These are phyloP conservation scores for Rallus limicola DNA, from an alignment of 2,113 vertebrate species.

Conservation along the genomic window DNA sequence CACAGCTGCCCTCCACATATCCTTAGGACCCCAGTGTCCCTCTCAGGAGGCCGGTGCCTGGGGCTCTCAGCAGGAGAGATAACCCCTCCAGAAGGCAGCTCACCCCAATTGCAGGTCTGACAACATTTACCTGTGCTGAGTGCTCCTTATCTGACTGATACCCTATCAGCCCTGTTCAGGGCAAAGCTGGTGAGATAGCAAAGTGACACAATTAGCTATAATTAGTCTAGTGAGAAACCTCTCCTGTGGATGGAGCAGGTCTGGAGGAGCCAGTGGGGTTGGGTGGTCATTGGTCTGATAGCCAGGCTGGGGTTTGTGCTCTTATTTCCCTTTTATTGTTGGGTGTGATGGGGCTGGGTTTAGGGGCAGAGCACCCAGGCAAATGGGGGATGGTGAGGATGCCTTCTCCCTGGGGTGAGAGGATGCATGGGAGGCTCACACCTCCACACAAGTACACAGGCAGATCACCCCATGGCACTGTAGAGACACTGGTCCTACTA, in stretches of 20 bases:
- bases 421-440: accelerated
- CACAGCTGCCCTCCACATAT: neutral
- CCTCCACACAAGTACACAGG: accelerated
- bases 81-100: neutral
- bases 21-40: accelerated
- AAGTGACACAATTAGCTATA: constrained; percentile 46
- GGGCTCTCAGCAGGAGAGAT: neutral
- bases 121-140: constrained; percentile 34
- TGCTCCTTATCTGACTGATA: constrained; percentile 51
- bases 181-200: neutral
- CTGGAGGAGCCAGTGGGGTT: neutral
- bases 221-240: neutral
- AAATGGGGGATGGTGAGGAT: neutral
- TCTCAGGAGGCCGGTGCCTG: accelerated
- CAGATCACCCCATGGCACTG: neutral
- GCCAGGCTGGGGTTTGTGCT: neutral
- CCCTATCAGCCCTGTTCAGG: neutral
- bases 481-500: neutral
- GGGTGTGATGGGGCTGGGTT: accelerated
- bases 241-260: neutral
- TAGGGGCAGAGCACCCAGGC: neutral
- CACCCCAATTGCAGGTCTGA: neutral
- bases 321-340: neutral
- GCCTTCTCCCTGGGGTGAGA: neutral
- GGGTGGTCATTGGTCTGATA: neutral